phyloP scores from a whole-genome alignment of 1,140 invertebrate species.

The Melitaea cinxia region DNA sequence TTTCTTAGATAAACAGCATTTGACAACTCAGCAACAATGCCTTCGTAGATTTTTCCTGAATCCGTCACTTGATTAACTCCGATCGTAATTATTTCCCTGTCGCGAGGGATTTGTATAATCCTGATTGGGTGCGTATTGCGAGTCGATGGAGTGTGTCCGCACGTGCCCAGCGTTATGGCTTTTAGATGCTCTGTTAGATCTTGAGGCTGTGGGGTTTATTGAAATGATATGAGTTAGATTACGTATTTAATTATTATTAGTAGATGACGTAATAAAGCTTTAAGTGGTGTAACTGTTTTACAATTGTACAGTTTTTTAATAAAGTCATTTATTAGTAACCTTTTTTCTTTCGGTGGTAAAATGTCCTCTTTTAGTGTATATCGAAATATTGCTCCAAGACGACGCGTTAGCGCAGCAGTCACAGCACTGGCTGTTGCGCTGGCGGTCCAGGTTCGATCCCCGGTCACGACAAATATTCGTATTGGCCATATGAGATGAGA shows the following conservation, averaged over 20 bases:
- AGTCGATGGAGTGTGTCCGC: constrained; percentile 69
- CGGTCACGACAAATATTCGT: no score
- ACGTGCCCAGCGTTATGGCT: constrained; percentile 51
- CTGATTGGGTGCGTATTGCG: constrained; percentile 76
- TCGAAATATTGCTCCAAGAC: no score
- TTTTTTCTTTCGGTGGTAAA: no score
- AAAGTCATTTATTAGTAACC: no score
- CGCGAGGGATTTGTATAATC: constrained; percentile 75
- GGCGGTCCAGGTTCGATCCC: no score
- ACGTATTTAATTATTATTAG: constrained; percentile 3
- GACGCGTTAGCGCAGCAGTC: no score
- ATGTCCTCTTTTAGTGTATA: no score
- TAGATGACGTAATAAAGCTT: neutral
- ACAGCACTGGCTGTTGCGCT: no score
- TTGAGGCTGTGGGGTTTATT: constrained; percentile 5
- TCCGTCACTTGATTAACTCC: constrained; percentile 73
- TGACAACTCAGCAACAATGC: neutral
- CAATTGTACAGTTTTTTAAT: no score
- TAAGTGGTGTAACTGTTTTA: no score
- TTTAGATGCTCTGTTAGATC: constrained; percentile 27
- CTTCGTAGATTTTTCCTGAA: constrained; percentile 48
- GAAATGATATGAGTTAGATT: constrained; percentile 4
- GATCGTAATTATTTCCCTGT: constrained; percentile 72
- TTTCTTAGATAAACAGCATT: no score
- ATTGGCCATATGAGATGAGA: no score